Base-by-base conservation (phyloP, 2,888 invertebrate genomes). In the Coremacera marginata region DNA sequence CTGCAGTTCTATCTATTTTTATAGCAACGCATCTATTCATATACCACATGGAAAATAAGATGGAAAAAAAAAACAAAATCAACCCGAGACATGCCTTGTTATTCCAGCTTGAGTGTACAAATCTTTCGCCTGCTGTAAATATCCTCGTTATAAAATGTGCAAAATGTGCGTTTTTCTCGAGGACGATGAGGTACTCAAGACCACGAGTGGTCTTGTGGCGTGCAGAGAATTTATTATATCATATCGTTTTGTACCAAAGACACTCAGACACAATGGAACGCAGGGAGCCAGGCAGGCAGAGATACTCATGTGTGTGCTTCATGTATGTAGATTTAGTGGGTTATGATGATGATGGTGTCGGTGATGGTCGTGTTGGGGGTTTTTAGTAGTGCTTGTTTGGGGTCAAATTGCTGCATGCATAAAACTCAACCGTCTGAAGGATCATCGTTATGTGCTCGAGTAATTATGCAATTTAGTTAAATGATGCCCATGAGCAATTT, bases 391-490 rank as follows among this genome's bases (percentile, higher is more conserved):
- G 60, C 27, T 51, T 25, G 22, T 68, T 25, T 68, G 51, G 16
- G 22, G 49, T 60, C 60, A 60, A 60, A 25, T 60, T 25, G 60
- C 11, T 14, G 25, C 25, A 25, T 22, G 25, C 19, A 22, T 60
- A 27, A 11, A 44, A 44, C 44, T 44, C 55, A 34, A 31, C 31
- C 52, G 73, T 19, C 72, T 74, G 31, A 67, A 65, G 65, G 52
- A 55, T 49, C 63, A 51, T 75, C 70, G 68, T 75, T 60, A 60
- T 51, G 57, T 49, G 27, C 75, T 68, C 68, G 62, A 68, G 57
- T 70, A 75, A 68, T 68, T 75, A 70, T 62, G 60, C 60, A 75
- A 75, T 62, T 75, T 44, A 34, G 49, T 70, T 57, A 75, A 75
- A 75, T 55, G 73, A 16, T 74, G 62, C 65, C 62, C 49, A n/a